Percentiles rank a stretch among this genome's conserved stretches.
Evolutionary conservation across 1,140 invertebrate species (phyloP).

Genomic region (Conus ventricosus): DNA sequence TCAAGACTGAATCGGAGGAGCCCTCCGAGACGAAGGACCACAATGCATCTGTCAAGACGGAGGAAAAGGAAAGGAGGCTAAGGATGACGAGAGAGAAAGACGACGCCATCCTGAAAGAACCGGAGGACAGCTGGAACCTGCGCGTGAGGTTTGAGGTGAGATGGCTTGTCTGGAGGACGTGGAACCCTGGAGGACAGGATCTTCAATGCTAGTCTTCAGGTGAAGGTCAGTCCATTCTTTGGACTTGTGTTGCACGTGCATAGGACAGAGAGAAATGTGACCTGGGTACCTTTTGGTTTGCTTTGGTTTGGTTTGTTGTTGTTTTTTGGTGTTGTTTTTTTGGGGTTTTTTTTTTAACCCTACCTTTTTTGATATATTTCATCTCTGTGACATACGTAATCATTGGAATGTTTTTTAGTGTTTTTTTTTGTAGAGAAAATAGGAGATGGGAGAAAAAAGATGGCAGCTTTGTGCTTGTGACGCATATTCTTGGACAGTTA

Average conservation of each 20-base stretch:
- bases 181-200: conserved; percentile 94
- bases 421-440: too few species aligned
- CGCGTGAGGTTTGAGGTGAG: conserved; percentile 86
- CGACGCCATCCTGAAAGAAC: conserved; percentile 61
- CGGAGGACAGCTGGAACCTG: conserved; percentile 80
- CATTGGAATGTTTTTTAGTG: too few species aligned
- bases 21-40: background rate
- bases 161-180: conserved; percentile 89
- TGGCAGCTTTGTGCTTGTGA: too few species aligned
- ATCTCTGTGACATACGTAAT: too few species aligned
- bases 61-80: conserved; percentile 17
- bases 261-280: background rate
- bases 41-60: background rate
- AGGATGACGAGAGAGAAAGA: conserved; percentile 36
- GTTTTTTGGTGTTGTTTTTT: too few species aligned
- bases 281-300: background rate
- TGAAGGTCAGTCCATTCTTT: conserved; percentile 77
- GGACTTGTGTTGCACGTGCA: background rate
- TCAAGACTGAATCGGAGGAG: background rate
- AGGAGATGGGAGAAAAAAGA: too few species aligned
- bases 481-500: too few species aligned
- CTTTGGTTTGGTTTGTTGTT: too few species aligned
- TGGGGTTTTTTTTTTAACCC: too few species aligned
- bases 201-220: conserved; percentile 93
- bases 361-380: too few species aligned